Evolutionary conservation across 2,113 vertebrate species (phyloP).

Genomic region (Apeltes quadracus): DNA sequence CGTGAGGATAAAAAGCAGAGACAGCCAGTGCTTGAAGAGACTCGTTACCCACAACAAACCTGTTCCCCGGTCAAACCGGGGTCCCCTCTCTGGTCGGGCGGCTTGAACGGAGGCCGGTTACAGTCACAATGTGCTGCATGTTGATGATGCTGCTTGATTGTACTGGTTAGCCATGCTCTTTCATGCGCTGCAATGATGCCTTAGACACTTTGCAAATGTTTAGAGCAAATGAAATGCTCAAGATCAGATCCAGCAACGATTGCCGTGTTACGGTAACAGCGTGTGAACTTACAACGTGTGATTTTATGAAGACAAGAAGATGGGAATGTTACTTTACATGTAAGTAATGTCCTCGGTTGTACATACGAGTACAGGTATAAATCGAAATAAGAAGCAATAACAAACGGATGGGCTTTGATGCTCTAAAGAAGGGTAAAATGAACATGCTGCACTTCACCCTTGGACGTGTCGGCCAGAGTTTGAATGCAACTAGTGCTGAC

Average conservation of each 20-base stretch:
- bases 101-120: conserved; percentile 28
- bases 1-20: conserved; percentile 55
- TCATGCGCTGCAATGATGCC: conserved; percentile 60
- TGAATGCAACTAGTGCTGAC: conserved; percentile 33
- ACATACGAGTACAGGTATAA: conserved; percentile 1
- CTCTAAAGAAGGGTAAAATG: background rate
- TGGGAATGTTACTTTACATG: background rate
- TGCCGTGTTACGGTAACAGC: background rate
- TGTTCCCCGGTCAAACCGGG: conserved; percentile 33
- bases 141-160: conserved; percentile 40
- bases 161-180: conserved; percentile 63
- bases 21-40: conserved; percentile 61
- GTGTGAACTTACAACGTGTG: background rate
- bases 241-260: conserved; percentile 19
- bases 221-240: conserved; percentile 29
- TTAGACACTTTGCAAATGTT: conserved; percentile 15
- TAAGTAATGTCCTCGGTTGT: background rate
- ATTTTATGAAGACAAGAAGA: background rate
- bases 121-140: conserved; percentile 39
- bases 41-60: conserved; percentile 58
- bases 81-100: conserved; percentile 18
- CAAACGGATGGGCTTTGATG: background rate
- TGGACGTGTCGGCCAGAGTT: conserved; percentile 13
- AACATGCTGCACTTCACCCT: conserved; percentile 19
- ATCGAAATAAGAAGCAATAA: background rate